Evolutionary conservation across 2,113 vertebrate species (phyloP).

Genomic region (Tachuris rubrigastra): DNA sequence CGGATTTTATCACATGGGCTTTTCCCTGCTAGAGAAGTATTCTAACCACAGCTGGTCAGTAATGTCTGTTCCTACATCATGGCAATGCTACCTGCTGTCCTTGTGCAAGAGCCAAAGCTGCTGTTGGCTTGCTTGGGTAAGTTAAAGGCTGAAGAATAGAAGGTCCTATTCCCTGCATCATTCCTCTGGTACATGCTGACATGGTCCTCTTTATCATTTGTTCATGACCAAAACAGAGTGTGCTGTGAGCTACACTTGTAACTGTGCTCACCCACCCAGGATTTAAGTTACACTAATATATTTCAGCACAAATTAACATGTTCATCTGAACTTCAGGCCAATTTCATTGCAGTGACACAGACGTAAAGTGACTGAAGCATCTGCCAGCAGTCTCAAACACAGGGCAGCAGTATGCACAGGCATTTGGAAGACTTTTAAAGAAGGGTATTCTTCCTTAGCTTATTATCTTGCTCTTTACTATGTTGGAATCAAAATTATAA

Average conservation of each 20-base stretch:
- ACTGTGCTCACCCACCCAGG: background rate
- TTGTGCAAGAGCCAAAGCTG: background rate
- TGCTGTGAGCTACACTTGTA: background rate
- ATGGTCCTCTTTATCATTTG: background rate
- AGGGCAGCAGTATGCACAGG: background rate
- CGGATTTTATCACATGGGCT: background rate
- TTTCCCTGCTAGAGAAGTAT: background rate
- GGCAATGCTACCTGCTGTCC: background rate
- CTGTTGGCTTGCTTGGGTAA: background rate
- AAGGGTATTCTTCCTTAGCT: constrained; percentile 34
- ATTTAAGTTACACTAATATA: background rate
- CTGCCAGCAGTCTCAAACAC: background rate
- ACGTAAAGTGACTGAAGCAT: constrained; percentile 9
- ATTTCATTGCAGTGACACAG: background rate
- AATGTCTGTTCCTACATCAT: background rate
- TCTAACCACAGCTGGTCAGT: background rate
- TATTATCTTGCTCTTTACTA: constrained; percentile 63
- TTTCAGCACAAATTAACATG: background rate
- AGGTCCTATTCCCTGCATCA: background rate
- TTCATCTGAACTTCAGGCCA: constrained; percentile 10
- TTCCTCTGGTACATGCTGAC: background rate
- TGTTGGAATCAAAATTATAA: constrained; percentile 64
- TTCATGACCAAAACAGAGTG: background rate
- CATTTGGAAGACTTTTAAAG: constrained; percentile 26
- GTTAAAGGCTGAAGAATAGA: background rate